A percentile compares a stretch with the other conserved stretches of the same genome.
Conservation (phyloP, 2,113 vertebrate species). For the Hiodon tergisus region DNA sequence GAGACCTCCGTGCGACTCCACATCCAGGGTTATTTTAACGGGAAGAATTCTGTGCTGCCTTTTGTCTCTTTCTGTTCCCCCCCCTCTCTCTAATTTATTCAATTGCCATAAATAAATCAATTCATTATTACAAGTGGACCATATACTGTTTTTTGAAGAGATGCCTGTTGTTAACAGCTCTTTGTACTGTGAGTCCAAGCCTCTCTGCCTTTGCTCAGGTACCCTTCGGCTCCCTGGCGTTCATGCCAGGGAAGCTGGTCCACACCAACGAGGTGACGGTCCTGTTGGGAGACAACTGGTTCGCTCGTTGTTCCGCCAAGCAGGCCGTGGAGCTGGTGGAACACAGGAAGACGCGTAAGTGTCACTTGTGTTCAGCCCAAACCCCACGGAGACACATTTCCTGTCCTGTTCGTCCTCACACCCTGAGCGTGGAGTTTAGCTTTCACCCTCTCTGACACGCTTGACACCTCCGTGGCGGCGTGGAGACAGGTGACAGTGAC, state of each 20-base stretch:
- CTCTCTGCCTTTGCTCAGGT: constrained; percentile 62
- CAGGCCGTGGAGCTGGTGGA: constrained; percentile 81
- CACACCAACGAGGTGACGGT: constrained; percentile 92
- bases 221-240: constrained; percentile 91
- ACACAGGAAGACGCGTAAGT: constrained; percentile 86
- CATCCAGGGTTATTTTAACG: constrained; percentile 10
- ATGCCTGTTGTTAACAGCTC: too few relatives aligned
- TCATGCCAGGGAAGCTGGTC: constrained; percentile 93
- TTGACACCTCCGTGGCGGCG: background rate
- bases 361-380: background rate
- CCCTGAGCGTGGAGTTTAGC: constrained; percentile 30
- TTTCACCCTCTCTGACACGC: background rate
- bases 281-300: constrained; percentile 96
- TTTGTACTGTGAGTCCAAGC: background rate
- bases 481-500: background rate
- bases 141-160: too few relatives aligned
- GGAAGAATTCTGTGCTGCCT: constrained; percentile 53
- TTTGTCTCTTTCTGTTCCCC: background rate
- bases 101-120: background rate
- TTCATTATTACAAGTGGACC: too few relatives aligned
- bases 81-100: background rate
- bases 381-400: background rate
- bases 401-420: background rate
- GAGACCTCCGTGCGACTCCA: constrained; percentile 12
- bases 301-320: constrained; percentile 90